Evolutionary conservation across 2,797 vertebrate species (phyloP).

Genomic region (Halcyon chelicuti): DNA sequence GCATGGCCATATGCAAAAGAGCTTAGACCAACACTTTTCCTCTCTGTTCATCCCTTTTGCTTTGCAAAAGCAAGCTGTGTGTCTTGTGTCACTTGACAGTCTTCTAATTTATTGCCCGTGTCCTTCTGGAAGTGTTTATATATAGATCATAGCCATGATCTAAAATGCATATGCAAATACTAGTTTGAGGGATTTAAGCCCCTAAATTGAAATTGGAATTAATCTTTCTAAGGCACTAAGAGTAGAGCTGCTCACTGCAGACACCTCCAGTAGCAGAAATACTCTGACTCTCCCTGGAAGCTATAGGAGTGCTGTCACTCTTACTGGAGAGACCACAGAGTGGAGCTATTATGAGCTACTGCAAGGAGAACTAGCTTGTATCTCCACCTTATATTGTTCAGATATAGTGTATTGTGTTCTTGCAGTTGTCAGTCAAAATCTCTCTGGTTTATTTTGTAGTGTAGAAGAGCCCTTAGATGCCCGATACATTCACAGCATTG

Average conservation of each 20-base stretch:
- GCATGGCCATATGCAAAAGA: background rate
- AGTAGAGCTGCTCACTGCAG: background rate
- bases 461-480: background rate
- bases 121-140: background rate
- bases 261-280: background rate
- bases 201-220: background rate
- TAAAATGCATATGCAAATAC: background rate
- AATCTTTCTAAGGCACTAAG: background rate
- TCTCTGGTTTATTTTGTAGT: background rate
- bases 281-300: background rate
- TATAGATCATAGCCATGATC: background rate
- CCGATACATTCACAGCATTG: background rate
- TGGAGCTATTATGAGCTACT: background rate
- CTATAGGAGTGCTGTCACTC: background rate
- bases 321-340: background rate
- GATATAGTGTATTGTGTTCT: background rate
- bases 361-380: background rate
- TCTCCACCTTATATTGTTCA: background rate
- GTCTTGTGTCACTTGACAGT: background rate
- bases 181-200: background rate
- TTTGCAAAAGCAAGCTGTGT: background rate
- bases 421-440: background rate
- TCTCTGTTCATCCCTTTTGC: background rate
- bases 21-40: background rate
- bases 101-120: background rate